phyloP scores from a whole-genome alignment of 2,888 invertebrate genomes.

The Bedellia somnulentella region DNA sequence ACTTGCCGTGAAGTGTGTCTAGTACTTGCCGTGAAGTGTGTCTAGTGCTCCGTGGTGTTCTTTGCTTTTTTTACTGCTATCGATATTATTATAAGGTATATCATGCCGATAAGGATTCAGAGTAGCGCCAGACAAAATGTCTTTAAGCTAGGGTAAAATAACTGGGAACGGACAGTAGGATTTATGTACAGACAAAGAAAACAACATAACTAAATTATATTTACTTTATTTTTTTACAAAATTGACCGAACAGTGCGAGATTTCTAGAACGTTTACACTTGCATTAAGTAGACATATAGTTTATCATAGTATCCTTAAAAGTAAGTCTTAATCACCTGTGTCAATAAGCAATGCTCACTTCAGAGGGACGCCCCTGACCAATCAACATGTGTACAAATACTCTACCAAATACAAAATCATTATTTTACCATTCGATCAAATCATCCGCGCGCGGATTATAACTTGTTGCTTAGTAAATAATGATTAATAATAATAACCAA shows the following conservation, averaged over 20 bases:
- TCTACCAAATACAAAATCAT: slow-evolving; percentile 38
- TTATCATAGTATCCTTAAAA: slow-evolving; percentile 56
- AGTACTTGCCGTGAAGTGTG: too few species aligned
- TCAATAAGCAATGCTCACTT: slow-evolving; percentile 42
- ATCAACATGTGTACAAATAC: slow-evolving; percentile 30
- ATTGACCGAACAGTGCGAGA: slow-evolving; percentile 63
- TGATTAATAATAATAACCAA: slow-evolving; percentile 49
- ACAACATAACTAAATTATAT: too few species aligned
- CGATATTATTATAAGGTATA: too few species aligned
- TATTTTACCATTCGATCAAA: slow-evolving; percentile 45
- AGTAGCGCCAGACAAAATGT: too few species aligned
- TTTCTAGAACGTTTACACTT: slow-evolving; percentile 62
- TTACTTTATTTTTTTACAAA: slow-evolving; percentile 59
- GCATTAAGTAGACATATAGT: slow-evolving; percentile 60
- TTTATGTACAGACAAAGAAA: too few species aligned
- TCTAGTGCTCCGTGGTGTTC: too few species aligned
- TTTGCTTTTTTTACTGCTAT: too few species aligned
- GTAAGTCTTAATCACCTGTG: slow-evolving; percentile 58
- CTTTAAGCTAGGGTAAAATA: too few species aligned
- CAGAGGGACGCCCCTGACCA: slow-evolving; percentile 26
- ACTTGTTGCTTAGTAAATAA: slow-evolving; percentile 53
- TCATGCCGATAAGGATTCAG: too few species aligned
- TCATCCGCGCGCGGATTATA: slow-evolving; percentile 30
- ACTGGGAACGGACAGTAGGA: too few species aligned
- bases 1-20: too few species aligned